Conservation (phyloP, 2,113 vertebrate genomes). For the Turdus rufiventris region DNA sequence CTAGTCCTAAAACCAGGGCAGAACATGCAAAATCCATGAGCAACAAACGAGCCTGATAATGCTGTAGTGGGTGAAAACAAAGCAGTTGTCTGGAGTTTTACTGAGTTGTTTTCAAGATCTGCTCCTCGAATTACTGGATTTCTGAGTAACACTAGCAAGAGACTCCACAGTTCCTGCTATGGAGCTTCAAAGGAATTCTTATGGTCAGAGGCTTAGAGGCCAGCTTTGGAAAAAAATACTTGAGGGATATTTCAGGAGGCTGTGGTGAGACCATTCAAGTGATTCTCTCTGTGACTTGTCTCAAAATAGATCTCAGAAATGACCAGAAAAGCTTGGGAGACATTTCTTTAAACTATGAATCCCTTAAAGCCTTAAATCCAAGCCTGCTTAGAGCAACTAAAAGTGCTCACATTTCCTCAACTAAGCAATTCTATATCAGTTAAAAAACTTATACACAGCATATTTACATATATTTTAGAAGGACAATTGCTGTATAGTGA, state of each 20-base stretch:
- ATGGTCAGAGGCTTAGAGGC: neutral
- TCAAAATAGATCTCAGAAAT: neutral
- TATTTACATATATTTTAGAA: neutral
- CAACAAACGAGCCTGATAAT: neutral
- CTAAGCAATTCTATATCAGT: neutral
- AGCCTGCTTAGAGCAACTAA: neutral
- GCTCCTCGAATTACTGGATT: neutral
- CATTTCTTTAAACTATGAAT: neutral
- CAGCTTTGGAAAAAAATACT: neutral
- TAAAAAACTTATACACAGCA: neutral
- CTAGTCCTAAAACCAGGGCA: neutral
- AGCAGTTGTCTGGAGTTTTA: neutral
- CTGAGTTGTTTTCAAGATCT: neutral
- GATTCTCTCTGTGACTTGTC: neutral
- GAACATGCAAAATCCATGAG: neutral
- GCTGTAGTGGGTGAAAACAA: neutral
- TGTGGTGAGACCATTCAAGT: neutral
- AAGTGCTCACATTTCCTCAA: neutral
- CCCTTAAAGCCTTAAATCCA: neutral
- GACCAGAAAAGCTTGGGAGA: neutral
- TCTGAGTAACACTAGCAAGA: neutral
- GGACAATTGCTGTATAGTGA: neutral
- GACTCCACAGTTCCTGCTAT: neutral
- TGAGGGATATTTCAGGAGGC: neutral
- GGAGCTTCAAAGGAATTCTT: neutral